These are phyloP conservation scores for Crocodylus rhombifer DNA, from an alignment of 2,797 vertebrate genomes.

Conservation along the genomic window DNA sequence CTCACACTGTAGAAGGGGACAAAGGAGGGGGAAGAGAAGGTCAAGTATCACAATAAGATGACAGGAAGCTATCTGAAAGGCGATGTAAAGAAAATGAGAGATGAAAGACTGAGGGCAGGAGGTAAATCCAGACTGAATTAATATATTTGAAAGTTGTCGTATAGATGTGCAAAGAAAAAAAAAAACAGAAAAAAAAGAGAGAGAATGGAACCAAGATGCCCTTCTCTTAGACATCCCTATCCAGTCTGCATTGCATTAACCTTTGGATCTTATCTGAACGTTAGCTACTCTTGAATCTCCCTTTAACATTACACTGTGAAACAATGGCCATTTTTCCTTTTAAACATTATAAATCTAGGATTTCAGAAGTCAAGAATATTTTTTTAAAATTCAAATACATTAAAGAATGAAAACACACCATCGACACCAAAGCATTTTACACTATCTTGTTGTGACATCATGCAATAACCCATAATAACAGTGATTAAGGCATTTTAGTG, in stretches of 20 bases:
- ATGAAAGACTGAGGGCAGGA: neutral
- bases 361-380: neutral
- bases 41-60: slow-evolving; percentile 14
- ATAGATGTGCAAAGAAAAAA: neutral
- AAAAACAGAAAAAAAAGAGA: neutral
- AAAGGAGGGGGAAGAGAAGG: slow-evolving; percentile 3
- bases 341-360: neutral
- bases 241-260: neutral
- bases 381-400: neutral
- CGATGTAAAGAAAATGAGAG: slow-evolving; percentile 12
- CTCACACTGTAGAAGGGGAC: neutral
- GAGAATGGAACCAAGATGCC: neutral
- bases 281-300: neutral
- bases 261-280: neutral
- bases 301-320: neutral
- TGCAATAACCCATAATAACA: neutral
- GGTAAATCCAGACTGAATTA: neutral
- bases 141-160: neutral
- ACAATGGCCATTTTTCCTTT: neutral
- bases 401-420: neutral
- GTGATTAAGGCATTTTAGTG: slow-evolving; percentile 14
- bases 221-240: neutral
- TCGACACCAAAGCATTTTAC: neutral
- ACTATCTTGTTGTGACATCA: neutral
- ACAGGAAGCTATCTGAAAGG: neutral